Base-by-base conservation (phyloP, 2,113 vertebrate genomes). In the Chlamydotis undulata region DNA sequence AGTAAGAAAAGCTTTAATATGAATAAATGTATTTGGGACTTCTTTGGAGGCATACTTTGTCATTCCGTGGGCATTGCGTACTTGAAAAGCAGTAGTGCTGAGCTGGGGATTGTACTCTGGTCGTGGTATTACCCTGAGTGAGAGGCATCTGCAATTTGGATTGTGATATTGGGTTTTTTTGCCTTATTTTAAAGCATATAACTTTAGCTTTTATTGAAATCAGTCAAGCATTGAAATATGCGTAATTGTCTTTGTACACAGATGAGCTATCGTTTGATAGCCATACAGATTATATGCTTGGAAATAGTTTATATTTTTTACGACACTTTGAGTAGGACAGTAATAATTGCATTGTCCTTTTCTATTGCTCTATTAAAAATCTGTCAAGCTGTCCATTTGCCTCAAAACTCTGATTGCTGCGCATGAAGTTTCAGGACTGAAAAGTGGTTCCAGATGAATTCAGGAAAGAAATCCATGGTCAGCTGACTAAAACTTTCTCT, bases 121-220 rank as follows among this genome's bases (percentile, higher is more conserved):
- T 45, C 22, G 4, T 60, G 15, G 19, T 41, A 5, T 28, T 87
- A 11, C 25, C n/a, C 85, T 4, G 4, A 26, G 17, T 18, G 29
- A 43, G 69, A 87, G 74, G 43, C 25, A 64, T 35, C 57, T 60
- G 41, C 8, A 29, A 2, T 73, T 65, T 70, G 52, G 12, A 69
- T 33, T 26, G 82, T 19, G 19, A 25, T 79, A 5, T 12, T 67
- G 17, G 9, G 0, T 0, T 6, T 60, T 53, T 75, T 41, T 3
- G 37, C 15, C 6, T 39, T 45, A 7, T n/a, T 19, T 68, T 64
- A 64, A 83, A 64, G 25, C 8, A 39, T 10, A 6, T 9, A 57
- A 26, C 11, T 78, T 63, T 2, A 63, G 14, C 16, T 91, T 81
- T 52, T 35, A 49, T 26, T 67, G 22, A 50, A 77, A 45, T 80